Conservation (phyloP, 2,113 vertebrate species). For the Xiphorhynchus elegans region DNA sequence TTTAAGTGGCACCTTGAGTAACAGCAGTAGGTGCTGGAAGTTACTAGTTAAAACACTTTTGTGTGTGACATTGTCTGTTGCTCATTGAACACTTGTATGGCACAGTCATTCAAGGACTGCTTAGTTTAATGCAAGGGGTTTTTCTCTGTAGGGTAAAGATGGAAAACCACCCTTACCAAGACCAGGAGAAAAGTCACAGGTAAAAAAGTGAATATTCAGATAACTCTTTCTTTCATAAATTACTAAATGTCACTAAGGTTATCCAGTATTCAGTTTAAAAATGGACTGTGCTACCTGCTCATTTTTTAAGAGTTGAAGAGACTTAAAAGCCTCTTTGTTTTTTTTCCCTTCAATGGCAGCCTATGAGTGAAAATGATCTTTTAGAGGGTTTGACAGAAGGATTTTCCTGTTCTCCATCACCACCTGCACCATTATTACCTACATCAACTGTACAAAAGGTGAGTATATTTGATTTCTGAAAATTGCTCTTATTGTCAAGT, state of each 20-base stretch:
- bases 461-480: background rate
- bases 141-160: slow-evolving; percentile 70
- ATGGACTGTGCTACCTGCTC: background rate
- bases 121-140: background rate
- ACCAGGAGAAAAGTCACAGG: slow-evolving; percentile 55
- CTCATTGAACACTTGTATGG: background rate
- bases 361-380: slow-evolving; percentile 71
- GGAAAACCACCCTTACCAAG: slow-evolving; percentile 69
- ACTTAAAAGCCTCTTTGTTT: background rate
- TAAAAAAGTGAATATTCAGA: slow-evolving; percentile 18
- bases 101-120: background rate
- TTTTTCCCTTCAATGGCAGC: slow-evolving; percentile 41
- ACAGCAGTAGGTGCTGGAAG: background rate
- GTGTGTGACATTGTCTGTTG: background rate
- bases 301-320: background rate
- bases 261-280: background rate
- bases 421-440: background rate
- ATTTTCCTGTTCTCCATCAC: slow-evolving; percentile 50
- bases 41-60: background rate
- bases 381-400: slow-evolving; percentile 72
- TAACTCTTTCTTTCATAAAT: background rate
- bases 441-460: slow-evolving; percentile 16
- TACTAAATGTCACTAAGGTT: background rate
- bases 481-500: background rate
- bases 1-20: background rate